A percentile compares a stretch with the other conserved stretches of the same genome.
phyloP scores from a whole-genome alignment of 2,888 invertebrate species.

The Perizoma flavofasciatum region DNA sequence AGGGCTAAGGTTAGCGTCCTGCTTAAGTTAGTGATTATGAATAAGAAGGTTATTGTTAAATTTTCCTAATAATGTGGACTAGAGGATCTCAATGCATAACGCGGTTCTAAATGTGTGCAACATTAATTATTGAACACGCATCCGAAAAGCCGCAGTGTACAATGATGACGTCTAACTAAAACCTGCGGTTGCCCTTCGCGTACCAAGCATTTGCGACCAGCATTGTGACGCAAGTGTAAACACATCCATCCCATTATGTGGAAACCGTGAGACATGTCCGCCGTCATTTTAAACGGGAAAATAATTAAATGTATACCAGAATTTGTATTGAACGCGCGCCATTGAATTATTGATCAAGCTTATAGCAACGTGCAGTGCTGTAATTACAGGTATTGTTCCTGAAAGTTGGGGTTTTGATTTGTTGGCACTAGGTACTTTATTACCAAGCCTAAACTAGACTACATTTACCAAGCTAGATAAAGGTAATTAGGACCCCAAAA shows the following conservation, averaged over 20 bases:
- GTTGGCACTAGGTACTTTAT: not conserved
- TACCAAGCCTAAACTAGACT: too few relatives aligned
- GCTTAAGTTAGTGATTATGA: too few relatives aligned
- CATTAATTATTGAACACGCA: conserved; percentile 38
- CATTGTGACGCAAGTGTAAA: conserved; percentile 48
- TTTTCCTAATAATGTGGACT: not conserved
- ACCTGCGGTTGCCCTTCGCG: conserved; percentile 45
- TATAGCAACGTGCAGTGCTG: conserved; percentile 4
- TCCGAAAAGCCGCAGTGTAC: conserved; percentile 40
- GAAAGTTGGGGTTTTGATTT: conserved; percentile 5
- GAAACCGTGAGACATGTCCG: conserved; percentile 24
- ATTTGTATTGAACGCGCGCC: conserved; percentile 21
- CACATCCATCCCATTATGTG: conserved; percentile 40
- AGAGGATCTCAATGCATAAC: conserved; percentile 25
- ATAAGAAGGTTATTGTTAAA: not conserved
- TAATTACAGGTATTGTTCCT: conserved; percentile 16
- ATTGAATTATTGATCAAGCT: conserved; percentile 18
- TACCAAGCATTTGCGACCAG: conserved; percentile 39
- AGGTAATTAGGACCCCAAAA: too few relatives aligned
- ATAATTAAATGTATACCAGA: conserved; percentile 25
- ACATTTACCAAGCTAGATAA: too few relatives aligned
- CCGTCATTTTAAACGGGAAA: conserved; percentile 21
- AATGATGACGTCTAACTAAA: conserved; percentile 49
- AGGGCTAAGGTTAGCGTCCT: too few relatives aligned
- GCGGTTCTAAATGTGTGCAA: conserved; percentile 33